Percentiles rank a stretch among this genome's conserved stretches.
Evolutionary conservation across 2,797 vertebrate genomes (phyloP).

Genomic region (Acipenser transmontanus): DNA sequence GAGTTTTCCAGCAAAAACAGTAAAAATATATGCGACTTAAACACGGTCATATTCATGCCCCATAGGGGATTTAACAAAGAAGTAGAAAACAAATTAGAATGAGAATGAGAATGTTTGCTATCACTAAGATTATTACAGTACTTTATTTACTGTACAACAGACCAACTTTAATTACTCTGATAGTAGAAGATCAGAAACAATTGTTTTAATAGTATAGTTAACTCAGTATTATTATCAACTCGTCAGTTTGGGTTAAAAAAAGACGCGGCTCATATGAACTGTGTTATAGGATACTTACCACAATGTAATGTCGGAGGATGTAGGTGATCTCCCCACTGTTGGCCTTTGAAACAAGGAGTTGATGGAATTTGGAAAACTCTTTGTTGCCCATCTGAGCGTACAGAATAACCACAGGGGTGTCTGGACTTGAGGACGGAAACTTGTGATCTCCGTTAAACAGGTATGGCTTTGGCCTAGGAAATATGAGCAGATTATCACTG

Average conservation of each 20-base stretch:
- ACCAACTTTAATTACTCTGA: too few relatives aligned
- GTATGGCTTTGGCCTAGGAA: conserved; percentile 78
- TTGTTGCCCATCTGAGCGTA: conserved; percentile 80
- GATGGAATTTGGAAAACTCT: conserved; percentile 74
- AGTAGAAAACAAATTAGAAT: too few relatives aligned
- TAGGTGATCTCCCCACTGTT: conserved; percentile 74
- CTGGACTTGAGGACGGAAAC: conserved; percentile 65
- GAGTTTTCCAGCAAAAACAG: too few relatives aligned
- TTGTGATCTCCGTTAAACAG: conserved; percentile 93
- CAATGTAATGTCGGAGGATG: conserved; percentile 80
- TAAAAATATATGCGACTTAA: too few relatives aligned
- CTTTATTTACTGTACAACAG: too few relatives aligned
- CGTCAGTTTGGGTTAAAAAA: too few relatives aligned
- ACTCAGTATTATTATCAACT: neutral
- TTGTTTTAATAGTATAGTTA: too few relatives aligned
- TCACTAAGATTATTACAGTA: too few relatives aligned
- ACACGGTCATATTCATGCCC: too few relatives aligned
- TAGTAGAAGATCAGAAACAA: too few relatives aligned
- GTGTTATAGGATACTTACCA: conserved; percentile 61
- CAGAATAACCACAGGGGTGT: conserved; percentile 77
- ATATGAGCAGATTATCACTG: conserved; percentile 4
- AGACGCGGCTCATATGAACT: neutral
- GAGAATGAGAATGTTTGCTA: too few relatives aligned
- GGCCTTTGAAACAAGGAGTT: conserved; percentile 61
- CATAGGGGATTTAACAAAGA: too few relatives aligned